phyloP scores from a whole-genome alignment of 30 jellyfish, hydroid and myxozoan species.

The Chironex yamaguchii region DNA sequence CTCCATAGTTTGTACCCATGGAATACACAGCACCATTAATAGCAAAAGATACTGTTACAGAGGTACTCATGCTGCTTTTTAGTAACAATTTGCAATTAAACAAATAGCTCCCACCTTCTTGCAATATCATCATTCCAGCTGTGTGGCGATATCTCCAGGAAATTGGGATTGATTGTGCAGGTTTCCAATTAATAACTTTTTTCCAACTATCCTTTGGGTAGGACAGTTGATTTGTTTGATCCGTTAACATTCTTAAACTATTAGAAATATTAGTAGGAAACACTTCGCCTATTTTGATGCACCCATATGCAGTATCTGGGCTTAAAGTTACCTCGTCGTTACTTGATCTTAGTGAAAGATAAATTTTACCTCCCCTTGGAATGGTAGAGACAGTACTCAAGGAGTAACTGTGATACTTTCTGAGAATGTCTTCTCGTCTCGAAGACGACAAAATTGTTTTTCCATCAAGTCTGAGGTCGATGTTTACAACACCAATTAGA shows the following conservation, averaged over 20 bases:
- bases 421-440: neutral
- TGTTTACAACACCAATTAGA: slow-evolving; percentile 3
- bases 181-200: neutral
- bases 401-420: neutral
- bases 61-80: neutral
- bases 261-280: neutral
- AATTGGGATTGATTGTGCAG: neutral
- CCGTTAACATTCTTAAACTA: neutral
- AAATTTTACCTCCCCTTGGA: neutral
- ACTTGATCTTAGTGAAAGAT: neutral
- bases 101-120: neutral
- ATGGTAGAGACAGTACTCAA: neutral
- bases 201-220: neutral
- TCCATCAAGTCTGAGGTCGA: neutral
- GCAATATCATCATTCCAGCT: neutral
- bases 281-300: neutral
- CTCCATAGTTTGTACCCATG: neutral
- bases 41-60: neutral
- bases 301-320: neutral
- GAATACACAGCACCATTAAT: neutral
- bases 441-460: neutral
- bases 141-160: neutral
- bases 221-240: neutral
- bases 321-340: neutral
- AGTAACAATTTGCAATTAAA: neutral